Base-by-base conservation (phyloP, 2,797 vertebrate species). In the Xenentodon cancila region DNA sequence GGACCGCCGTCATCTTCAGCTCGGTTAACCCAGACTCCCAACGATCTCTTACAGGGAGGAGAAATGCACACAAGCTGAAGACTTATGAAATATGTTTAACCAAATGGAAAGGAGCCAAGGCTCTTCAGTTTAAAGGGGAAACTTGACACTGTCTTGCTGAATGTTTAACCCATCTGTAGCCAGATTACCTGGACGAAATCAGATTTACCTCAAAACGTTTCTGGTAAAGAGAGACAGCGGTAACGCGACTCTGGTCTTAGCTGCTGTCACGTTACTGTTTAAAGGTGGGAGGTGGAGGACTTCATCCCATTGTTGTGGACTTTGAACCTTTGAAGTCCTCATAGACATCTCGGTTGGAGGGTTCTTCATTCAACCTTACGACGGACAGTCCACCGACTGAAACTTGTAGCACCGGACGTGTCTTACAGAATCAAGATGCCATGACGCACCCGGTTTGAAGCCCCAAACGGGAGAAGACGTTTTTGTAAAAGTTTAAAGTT, bases 321-420 rank as follows among this genome's bases (percentile, higher is more conserved):
- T 4, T 32, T 6, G 30, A 32, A 9, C 30, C 46, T 43, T 42
- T 50, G 53, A 65, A n/a, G n/a, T n/a, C n/a, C n/a, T n/a, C n/a
- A n/a, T n/a, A n/a, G n/a, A n/a, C n/a, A n/a, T n/a, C n/a, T n/a
- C n/a, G n/a, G n/a, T n/a, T n/a, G n/a, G n/a, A n/a, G n/a, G 9
- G 11, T 13, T 37, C 11, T 37, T 37, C 34, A 12, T 37, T 37
- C 34, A 37, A 37, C 34, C 30, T 32, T 32, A 3, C 3, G 9
- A 32, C 30, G 9, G 30, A 32, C 18, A 3, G 34, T 12, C 44
- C 1, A 19, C 20, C 15, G 9, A 46, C 32, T 25, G 44, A 40
- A 30, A 61, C 15, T 48, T n/a, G 53, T 49, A 55, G 40, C 47
- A 48, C 52, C 61, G 19, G 61, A 55, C 40, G 44, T 55, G 61